Evolutionary conservation across 2,888 invertebrate species (phyloP).

Genomic region (Cataglyphis rosenhaueri): DNA sequence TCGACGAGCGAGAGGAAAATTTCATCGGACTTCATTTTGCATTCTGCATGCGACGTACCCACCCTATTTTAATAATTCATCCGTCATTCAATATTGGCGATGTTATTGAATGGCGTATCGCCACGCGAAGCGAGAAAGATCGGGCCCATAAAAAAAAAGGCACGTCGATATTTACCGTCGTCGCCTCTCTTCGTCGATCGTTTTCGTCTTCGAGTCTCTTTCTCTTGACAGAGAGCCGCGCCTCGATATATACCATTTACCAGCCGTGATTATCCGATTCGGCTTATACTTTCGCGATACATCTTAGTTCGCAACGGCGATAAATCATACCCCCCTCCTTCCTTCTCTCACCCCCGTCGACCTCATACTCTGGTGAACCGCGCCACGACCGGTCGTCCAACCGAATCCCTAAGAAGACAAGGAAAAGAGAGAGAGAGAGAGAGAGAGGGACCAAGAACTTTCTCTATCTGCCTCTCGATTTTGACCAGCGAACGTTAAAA

Average conservation of each 20-base stretch:
- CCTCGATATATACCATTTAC: constrained; percentile 31
- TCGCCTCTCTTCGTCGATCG: constrained; percentile 29
- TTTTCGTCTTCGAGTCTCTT: constrained; percentile 39
- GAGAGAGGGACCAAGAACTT: constrained; percentile 49
- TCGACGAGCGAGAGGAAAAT: constrained; percentile 53
- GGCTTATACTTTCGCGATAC: constrained; percentile 53
- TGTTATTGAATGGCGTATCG: constrained; percentile 35
- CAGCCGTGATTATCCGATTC: constrained; percentile 52
- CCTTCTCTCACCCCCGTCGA: background rate
- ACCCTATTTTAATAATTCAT: constrained; percentile 58
- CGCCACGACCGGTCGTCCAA: constrained; percentile 13
- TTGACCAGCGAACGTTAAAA: constrained; percentile 62
- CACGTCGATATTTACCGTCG: constrained; percentile 29
- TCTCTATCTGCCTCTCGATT: constrained; percentile 59
- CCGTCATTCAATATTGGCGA: constrained; percentile 39
- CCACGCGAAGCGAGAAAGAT: constrained; percentile 25
- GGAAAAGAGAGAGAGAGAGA: background rate
- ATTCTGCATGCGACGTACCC: constrained; percentile 34
- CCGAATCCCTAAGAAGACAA: constrained; percentile 26
- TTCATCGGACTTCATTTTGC: constrained; percentile 54
- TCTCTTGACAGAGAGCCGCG: constrained; percentile 9
- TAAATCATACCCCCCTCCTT: constrained; percentile 66
- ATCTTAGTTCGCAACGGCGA: constrained; percentile 61
- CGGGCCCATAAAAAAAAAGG: constrained; percentile 3
- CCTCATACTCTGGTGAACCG: background rate